These are phyloP conservation scores for western clawed frog (Xenopus tropicalis) DNA, from an alignment of 2,113 vertebrate genomes.

Conservation along the genomic window UCB_Xtro_10.0 CM004446.2:53864501-53865000, in stretches of 20 bases:
- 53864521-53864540: conserved; percentile 55
- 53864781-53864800: background rate
- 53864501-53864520: conserved; percentile 54
- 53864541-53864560: conserved; percentile 64
- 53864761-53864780: background rate
- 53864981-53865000: too few relatives aligned
- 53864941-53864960: too few relatives aligned
- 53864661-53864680: background rate
- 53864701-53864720: background rate
- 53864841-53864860: conserved; percentile 7
- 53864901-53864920: too few relatives aligned
- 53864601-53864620: background rate
- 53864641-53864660: background rate
- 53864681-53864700: background rate
- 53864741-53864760: background rate
- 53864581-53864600: background rate
- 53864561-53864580: conserved; percentile 46
- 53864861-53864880: background rate
- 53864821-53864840: conserved; percentile 2
- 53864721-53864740: conserved; percentile 13
- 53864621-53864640: background rate
- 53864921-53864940: too few relatives aligned
- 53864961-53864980: too few relatives aligned
- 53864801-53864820: background rate
- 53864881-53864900: too few relatives aligned